Base-by-base conservation (phyloP, 2,888 invertebrate species). In the Andrena marginata region DNA sequence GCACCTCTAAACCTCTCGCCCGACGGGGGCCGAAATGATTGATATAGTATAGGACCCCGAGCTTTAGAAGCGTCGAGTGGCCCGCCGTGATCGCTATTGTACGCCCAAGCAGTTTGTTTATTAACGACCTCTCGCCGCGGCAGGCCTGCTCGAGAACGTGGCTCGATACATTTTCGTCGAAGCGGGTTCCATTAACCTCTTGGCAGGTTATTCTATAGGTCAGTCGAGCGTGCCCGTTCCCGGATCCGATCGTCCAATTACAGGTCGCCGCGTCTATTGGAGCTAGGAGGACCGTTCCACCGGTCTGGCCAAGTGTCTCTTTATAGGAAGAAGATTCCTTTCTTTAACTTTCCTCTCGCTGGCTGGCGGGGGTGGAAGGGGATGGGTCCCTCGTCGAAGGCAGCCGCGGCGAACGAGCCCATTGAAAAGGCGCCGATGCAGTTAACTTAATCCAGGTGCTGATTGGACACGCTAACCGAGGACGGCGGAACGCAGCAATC, bases 371-470 rank as follows among this genome's bases (percentile, higher is more conserved):
- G 20, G 49, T 0, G 2, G 49, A 13, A 42, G 31, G 31, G n/a
- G 59, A 29, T 5, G 6, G 10, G 51, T 60, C 65, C 59, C 65
- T 78, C 74, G 71, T 82, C 60, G 71, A 67, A 65, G 77, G 85
- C 75, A 67, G 70, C 6, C 77, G 77, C 77, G 70, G 75, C 26
- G 80, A 88, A 87, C 68, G 74, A 71, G 59, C 82, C 71, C 77
- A 83, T 80, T 73, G 78, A 76, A 83, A 83, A 88, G 88, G 83
- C 83, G 86, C 67, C 80, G 75, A 88, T 83, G 88, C 77, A 87
- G 88, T 83, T 87, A 87, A 87, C 83, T 78, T 88, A 85, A 87
- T 88, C 77, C 81, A 81, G 63, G 65, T 81, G 83, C 80, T 87
- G 86, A 87, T 87, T 87, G 86, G 75, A 79, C 80, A 77, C 72